Percentiles rank a stretch among this genome's conserved stretches.
phyloP scores from a whole-genome alignment of 1,140 invertebrate genomes.

The Tenebrio molitor region DNA sequence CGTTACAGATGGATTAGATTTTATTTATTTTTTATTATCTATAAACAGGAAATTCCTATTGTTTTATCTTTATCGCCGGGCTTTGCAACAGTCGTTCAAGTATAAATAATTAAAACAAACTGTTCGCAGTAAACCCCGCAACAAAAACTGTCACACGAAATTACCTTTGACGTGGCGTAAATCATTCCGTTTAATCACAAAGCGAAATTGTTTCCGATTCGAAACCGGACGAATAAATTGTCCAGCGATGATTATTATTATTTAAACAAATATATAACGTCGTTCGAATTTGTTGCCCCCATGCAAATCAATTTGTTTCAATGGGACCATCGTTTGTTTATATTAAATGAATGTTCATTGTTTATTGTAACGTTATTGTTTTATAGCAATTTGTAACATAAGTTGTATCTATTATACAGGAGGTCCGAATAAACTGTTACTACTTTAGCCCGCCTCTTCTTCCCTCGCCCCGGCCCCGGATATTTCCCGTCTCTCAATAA shows the following conservation, averaged over 20 bases:
- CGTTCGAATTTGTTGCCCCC: conserved; percentile 1
- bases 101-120: conserved; percentile 16
- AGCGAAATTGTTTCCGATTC: conserved; percentile 10
- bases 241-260: not conserved
- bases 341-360: conserved; percentile 6
- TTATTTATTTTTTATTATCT: conserved; percentile 22
- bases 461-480: not conserved
- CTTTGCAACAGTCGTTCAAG: not conserved
- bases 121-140: not conserved
- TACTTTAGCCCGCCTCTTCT: not conserved
- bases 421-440: conserved; percentile 22
- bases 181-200: conserved; percentile 17
- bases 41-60: conserved; percentile 4
- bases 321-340: conserved; percentile 28
- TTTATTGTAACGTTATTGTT: conserved; percentile 24
- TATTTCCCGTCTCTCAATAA: not conserved
- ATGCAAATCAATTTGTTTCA: conserved; percentile 6
- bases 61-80: not conserved
- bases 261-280: conserved; percentile 9
- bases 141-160: too few species aligned
- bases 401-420: conserved; percentile 13
- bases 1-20: conserved; percentile 22
- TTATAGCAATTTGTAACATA: conserved; percentile 18
- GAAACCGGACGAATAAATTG: not conserved
- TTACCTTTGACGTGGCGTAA: conserved; percentile 28